These are phyloP conservation scores for Brachymystax lenok DNA, from an alignment of 2,797 vertebrate species.

Conservation along the genomic window DNA sequence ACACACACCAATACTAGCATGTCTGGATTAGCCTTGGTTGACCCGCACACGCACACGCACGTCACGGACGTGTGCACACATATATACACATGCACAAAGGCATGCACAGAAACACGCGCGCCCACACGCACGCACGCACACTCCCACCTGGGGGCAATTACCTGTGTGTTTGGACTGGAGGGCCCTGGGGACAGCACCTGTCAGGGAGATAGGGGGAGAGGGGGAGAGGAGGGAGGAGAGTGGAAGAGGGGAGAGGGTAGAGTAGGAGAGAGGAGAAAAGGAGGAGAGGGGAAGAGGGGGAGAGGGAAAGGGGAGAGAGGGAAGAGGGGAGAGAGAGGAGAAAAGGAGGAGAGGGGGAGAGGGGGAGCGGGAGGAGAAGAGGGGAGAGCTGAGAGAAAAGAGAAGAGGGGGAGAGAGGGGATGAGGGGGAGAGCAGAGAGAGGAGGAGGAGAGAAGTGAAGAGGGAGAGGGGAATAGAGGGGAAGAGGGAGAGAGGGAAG, in stretches of 20 bases:
- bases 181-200: constrained; percentile 38
- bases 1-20: constrained; percentile 24
- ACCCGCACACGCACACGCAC: not conserved
- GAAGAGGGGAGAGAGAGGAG: fast-evolving
- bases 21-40: constrained; percentile 40
- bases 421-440: no score
- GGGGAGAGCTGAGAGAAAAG: no score
- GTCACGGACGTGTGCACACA: constrained; percentile 8
- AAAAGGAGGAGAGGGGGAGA: fast-evolving
- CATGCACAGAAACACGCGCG: not conserved
- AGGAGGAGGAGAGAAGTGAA: no score
- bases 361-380: no score
- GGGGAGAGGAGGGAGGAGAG: no score
- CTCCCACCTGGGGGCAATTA: constrained; percentile 58
- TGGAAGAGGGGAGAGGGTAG: no score
- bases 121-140: constrained; percentile 3
- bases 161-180: constrained; percentile 32
- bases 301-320: no score
- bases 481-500: fast-evolving
- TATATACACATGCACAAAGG: constrained; percentile 1
- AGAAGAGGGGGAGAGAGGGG: fast-evolving
- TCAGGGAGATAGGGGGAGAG: constrained; percentile 28
- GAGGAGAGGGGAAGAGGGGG: no score
- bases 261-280: no score
- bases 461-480: no score